These are phyloP conservation scores for Gallirallus australis DNA, from an alignment of 2,797 vertebrate species.

Conservation along the genomic window DNA sequence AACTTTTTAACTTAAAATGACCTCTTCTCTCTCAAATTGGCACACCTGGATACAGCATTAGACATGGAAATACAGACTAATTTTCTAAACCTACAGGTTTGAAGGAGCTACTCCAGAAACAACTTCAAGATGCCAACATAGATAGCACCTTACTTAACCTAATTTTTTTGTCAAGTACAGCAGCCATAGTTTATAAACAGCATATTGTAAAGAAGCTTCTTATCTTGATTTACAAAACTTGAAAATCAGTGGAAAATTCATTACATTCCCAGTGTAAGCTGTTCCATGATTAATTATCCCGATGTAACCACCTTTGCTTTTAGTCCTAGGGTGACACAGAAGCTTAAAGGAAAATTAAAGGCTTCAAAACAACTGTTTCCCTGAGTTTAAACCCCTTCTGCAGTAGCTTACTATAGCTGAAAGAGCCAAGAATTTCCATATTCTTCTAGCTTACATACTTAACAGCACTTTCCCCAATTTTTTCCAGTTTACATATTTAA, in stretches of 20 bases:
- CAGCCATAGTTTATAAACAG: background rate
- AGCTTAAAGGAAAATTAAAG: background rate
- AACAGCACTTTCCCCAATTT: background rate
- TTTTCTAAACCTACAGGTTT: background rate
- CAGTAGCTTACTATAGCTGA: background rate
- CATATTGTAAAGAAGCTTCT: background rate
- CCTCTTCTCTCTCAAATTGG: background rate
- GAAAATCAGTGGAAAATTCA: constrained; percentile 11
- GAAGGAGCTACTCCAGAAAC: background rate
- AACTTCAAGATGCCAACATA: background rate
- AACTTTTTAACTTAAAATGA: background rate
- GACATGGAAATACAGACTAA: background rate
- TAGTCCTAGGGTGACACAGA: background rate
- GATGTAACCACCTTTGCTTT: constrained; percentile 18
- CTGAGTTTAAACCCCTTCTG: background rate
- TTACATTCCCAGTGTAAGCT: background rate
- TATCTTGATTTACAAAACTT: constrained; percentile 28
- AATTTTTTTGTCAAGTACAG: background rate
- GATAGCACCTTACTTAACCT: background rate
- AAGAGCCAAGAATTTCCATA: background rate
- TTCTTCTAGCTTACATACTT: background rate
- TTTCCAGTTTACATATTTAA: background rate
- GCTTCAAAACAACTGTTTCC: background rate
- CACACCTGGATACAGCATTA: background rate
- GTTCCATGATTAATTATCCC: background rate